Percentiles rank a stretch among this genome's conserved stretches.
Evolutionary conservation across 2,888 invertebrate species (phyloP).

Genomic region (Lumbricus terrestris): DNA sequence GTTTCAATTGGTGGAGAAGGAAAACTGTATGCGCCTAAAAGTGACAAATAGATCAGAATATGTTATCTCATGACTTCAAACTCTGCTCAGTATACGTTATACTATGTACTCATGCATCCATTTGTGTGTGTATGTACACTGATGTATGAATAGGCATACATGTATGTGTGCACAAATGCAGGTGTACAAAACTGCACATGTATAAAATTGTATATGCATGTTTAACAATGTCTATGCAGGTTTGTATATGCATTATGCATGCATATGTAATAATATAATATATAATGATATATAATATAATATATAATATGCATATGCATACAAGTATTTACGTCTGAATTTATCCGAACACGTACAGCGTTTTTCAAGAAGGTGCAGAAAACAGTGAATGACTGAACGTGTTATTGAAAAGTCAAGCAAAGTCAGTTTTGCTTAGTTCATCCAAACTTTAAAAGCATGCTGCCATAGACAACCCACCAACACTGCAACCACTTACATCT

Average conservation of each 20-base stretch:
- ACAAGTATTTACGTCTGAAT: not conserved
- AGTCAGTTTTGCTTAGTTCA: not conserved
- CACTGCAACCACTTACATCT: not conserved
- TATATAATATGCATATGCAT: not conserved
- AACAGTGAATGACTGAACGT: not conserved
- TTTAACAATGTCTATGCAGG: too few relatives aligned
- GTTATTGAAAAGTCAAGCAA: not conserved
- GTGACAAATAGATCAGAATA: not conserved
- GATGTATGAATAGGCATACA: not conserved
- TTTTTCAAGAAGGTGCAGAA: not conserved
- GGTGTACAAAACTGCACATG: too few relatives aligned
- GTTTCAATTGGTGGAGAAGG: slow-evolving; percentile 4
- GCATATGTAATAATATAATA: too few relatives aligned
- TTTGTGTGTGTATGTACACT: too few relatives aligned
- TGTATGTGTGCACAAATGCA: too few relatives aligned
- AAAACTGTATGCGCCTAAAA: not conserved
- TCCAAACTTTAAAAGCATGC: not conserved
- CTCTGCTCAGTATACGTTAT: not conserved
- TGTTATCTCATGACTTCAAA: not conserved
- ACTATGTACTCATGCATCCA: not conserved
- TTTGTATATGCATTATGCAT: too few relatives aligned
- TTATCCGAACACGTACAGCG: not conserved
- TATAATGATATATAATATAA: too few relatives aligned
- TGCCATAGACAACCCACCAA: too few relatives aligned
- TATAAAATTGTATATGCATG: too few relatives aligned